phyloP scores from a whole-genome alignment of 2,113 vertebrate genomes.

The Brevimyrus niger region DNA sequence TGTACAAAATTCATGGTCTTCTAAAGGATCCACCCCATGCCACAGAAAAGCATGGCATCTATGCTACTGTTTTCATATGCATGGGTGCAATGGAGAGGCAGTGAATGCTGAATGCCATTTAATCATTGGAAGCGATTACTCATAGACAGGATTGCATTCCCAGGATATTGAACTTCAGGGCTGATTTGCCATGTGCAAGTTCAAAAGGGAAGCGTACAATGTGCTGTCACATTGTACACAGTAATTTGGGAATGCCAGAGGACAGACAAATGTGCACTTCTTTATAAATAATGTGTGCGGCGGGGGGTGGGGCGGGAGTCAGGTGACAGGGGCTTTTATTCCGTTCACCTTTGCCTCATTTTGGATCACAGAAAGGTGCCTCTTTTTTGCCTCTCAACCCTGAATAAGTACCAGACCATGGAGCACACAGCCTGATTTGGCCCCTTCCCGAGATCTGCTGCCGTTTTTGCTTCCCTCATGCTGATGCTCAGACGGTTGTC shows the following conservation, averaged over 20 bases:
- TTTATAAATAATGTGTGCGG: neutral
- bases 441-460: neutral
- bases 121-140: slow-evolving; percentile 19
- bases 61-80: neutral
- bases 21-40: slow-evolving; percentile 8
- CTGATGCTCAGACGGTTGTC: neutral
- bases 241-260: neutral
- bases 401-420: neutral
- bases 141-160: neutral
- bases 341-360: neutral
- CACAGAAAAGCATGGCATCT: neutral
- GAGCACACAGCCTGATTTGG: neutral
- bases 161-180: slow-evolving; percentile 16
- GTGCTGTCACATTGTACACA: neutral
- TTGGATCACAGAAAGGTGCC: neutral
- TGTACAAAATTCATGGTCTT: slow-evolving; percentile 13
- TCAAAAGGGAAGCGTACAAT: neutral
- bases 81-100: neutral
- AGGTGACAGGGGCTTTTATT: slow-evolving; percentile 20
- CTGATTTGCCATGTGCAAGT: neutral
- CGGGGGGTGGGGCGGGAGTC: neutral
- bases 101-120: neutral
- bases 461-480: neutral
- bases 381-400: neutral
- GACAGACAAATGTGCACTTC: neutral